phyloP scores from a whole-genome alignment of 2,888 invertebrate genomes.

The Antitype chi region DNA sequence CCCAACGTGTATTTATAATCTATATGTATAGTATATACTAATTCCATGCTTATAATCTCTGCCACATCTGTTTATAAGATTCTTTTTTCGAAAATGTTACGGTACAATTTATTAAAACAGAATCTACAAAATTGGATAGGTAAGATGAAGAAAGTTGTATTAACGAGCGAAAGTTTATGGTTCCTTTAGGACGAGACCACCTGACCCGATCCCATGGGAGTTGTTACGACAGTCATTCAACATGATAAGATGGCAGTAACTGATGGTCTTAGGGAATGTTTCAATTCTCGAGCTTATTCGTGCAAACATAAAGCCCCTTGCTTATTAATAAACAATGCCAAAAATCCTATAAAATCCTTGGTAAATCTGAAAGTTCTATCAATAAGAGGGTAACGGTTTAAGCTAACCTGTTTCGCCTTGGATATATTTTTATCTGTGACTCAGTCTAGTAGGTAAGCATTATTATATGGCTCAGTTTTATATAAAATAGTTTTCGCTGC shows the following conservation, averaged over 20 bases:
- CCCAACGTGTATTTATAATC: neutral
- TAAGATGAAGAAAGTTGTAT: neutral
- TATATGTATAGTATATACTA: too few species aligned
- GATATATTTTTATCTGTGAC: neutral
- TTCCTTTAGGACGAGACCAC: neutral
- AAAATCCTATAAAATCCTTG: too few species aligned
- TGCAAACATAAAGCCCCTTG: too few species aligned
- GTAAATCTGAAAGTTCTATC: too few species aligned
- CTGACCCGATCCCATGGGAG: neutral
- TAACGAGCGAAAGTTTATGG: neutral
- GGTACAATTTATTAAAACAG: too few species aligned
- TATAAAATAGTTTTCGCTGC: too few species aligned
- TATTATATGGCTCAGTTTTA: too few species aligned
- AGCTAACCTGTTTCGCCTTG: neutral
- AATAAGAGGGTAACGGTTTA: neutral
- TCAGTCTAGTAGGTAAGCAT: neutral
- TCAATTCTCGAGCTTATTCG: slow-evolving; percentile 2
- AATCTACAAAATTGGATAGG: neutral
- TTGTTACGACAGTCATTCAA: neutral
- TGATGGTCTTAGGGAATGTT: slow-evolving; percentile 7
- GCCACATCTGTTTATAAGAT: neutral
- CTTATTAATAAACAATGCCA: too few species aligned
- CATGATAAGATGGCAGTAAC: slow-evolving; percentile 18
- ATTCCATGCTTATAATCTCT: too few species aligned
- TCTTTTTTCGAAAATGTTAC: neutral